Base-by-base conservation (phyloP, 1,140 invertebrate genomes). In the Drosophila sproati region DNA sequence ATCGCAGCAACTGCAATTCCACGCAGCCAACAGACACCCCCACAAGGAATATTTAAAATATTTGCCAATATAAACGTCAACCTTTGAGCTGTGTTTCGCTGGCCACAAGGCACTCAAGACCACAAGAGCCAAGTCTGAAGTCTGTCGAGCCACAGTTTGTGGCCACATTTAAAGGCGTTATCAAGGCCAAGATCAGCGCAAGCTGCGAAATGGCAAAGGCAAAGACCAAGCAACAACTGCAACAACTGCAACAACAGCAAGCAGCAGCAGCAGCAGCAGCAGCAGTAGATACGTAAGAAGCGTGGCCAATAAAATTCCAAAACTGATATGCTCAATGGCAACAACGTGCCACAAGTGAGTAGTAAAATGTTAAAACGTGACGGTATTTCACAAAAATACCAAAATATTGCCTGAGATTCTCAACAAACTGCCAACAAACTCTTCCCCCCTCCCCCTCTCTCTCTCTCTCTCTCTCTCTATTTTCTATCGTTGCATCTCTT, bases 281-380 rank as follows among this genome's bases (percentile, higher is more conserved):
- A 52, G 47, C 29, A 60, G 43, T n/a, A 62, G 77, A 73, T 79
- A 83, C 68, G 77, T 71, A 77, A 78, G 78, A 89, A 88, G 85
- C 85, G 85, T 88, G 85, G 85, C 85, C 85, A 88, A 88, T 88
- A 88, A 88, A 88, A 88, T 88, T 85, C 78, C 85, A 76, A 61
- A 89, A 73, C 85, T 89, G 85, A 88, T 89, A 85, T 89, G 85
- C 85, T 88, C 85, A 89, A 88, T 88, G 85, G 85, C 86, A 88
- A 85, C 85, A 88, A 85, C 85, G 85, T 88, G 83, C 85, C 83
- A 89, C 70, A 88, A 88, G 85, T 88, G 83, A 88, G 83, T 88
- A 89, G 85, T 88, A 89, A 88, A 88, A 88, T 88, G 85, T 85
- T 66, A 87, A 88, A 88, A 88, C 85, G 85, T 88, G 85, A 88